These are phyloP conservation scores for Saxicola maurus DNA, from an alignment of 2,797 vertebrate species.

Conservation along the genomic window DNA sequence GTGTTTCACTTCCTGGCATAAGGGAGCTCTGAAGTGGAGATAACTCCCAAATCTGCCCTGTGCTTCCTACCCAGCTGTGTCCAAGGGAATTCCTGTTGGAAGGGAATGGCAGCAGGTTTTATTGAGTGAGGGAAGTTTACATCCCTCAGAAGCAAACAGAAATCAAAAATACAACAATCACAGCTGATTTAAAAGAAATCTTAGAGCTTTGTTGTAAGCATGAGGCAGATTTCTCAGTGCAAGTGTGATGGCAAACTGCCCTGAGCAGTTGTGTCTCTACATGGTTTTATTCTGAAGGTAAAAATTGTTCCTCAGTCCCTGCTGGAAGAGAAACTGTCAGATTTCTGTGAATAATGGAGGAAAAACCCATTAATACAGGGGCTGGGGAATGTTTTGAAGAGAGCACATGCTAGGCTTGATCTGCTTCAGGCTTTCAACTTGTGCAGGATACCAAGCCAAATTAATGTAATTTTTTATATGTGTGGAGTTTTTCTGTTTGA, in stretches of 20 bases:
- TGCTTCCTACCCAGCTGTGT: not conserved
- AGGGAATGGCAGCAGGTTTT: not conserved
- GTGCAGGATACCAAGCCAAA: too few relatives aligned
- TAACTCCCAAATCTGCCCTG: not conserved
- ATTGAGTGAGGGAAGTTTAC: not conserved
- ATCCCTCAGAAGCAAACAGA: not conserved
- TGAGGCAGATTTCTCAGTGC: not conserved
- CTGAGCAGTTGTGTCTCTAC: rapidly evolving
- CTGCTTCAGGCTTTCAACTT: not conserved
- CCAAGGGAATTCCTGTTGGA: not conserved
- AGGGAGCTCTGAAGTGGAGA: not conserved
- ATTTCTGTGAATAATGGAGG: not conserved
- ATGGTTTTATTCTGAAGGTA: not conserved
- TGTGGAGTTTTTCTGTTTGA: not conserved
- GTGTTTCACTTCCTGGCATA: not conserved
- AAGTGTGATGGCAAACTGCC: not conserved
- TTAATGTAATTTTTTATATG: rapidly evolving
- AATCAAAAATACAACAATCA: not conserved
- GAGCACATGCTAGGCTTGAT: not conserved
- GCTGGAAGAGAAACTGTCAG: not conserved
- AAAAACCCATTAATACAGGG: rapidly evolving
- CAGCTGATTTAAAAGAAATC: not conserved
- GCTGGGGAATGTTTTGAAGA: not conserved
- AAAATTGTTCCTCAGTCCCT: not conserved
- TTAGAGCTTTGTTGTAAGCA: not conserved